These are phyloP conservation scores for Ascaphus truei DNA, from an alignment of 2,113 vertebrate genomes.

Conservation along the genomic window DNA sequence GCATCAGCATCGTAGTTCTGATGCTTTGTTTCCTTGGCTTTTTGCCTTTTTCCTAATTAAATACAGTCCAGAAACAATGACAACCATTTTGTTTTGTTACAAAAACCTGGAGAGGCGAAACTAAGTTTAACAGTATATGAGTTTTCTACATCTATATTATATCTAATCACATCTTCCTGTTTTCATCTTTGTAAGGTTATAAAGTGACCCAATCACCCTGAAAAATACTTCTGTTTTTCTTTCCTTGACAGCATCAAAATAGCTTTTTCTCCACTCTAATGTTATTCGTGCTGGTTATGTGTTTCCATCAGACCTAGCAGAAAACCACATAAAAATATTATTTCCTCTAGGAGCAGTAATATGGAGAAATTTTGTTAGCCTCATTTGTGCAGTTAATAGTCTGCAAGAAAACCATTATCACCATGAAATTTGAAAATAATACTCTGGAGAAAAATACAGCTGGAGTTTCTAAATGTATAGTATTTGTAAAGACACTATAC, in stretches of 20 bases:
- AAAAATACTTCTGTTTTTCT: not conserved
- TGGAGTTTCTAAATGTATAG: not conserved
- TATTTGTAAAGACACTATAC: not conserved
- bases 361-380: conserved; percentile 29
- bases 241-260: not conserved
- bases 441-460: conserved; percentile 1
- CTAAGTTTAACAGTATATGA: too few species aligned
- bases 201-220: too few species aligned
- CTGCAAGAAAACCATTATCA: conserved; percentile 34
- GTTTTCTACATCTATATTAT: too few species aligned
- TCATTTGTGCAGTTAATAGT: conserved; percentile 36
- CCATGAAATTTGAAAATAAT: conserved; percentile 1
- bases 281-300: not conserved
- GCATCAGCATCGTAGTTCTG: too few species aligned
- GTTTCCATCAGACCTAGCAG: conserved; percentile 12
- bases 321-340: conserved; percentile 28
- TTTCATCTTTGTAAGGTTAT: too few species aligned
- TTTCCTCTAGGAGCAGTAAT: conserved; percentile 27
- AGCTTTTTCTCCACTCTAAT: not conserved
- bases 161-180: too few species aligned
- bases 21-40: too few species aligned
- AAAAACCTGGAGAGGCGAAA: too few species aligned
- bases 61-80: too few species aligned
- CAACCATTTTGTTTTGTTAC: too few species aligned
- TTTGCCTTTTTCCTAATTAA: too few species aligned